Evolutionary conservation across 2,113 vertebrate genomes (phyloP), one percentile per base, ranked within the genome.

Genomic region (Halcyon senegalensis): DNA sequence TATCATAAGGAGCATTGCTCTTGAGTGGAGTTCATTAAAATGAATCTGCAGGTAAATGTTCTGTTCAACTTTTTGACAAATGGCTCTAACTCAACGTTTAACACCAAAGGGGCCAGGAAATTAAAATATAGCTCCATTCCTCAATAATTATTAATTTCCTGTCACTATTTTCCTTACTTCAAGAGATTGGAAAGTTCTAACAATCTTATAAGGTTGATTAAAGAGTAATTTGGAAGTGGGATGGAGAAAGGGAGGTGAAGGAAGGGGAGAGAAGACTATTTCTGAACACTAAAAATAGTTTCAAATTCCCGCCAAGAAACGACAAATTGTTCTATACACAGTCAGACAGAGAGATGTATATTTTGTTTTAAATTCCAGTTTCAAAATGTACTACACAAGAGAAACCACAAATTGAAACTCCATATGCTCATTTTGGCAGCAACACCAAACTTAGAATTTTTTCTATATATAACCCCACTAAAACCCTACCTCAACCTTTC

Each of bases 341-440:
- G 58, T 84, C 83, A 82, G 80, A 95, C 85, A 89, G 7, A 1
- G 90, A 93, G 50, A 96, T 91, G 91, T 94, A 94, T 97, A 96
- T 96, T 97, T 97, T 96, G 89, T 46, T 97, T 96, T 82, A 91
- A 95, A 96, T 96, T 96, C 94, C 95, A 74, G 16, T 94, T 96
- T 91, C 53, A 92, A 96, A 96, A 95, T 96, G 55, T 35, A 43
- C 90, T 89, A 50, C 80, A 79, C 82, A 64, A 85, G 74, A 92
- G 44, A 96, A 95, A 94, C 96, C 97, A 97, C 97, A 97, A 97
- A 97, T 97, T 95, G 95, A 97, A 97, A 91, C 86, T 96, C 92
- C 86, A 73, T 95, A 92, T 90, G 83, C 73, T 95, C 88, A 28
- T 48, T 63, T 72, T 94, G 93, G 90, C 90, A 96, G 58, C 39